phyloP scores from a whole-genome alignment of 2,113 vertebrate species.

The Scartelaos histophorus region DNA sequence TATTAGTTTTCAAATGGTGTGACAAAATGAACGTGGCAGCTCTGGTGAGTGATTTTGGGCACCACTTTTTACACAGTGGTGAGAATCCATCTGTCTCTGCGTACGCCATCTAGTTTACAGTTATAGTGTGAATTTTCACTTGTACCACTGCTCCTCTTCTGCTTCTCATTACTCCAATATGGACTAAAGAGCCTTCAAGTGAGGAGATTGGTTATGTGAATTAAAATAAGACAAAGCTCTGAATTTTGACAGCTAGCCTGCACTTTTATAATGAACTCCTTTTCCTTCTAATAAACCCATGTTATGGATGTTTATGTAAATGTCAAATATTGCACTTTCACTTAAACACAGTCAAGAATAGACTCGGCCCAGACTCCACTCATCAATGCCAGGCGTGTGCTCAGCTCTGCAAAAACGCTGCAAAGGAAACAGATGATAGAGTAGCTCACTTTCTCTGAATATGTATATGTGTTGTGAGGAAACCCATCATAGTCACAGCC shows the following conservation, averaged over 20 bases:
- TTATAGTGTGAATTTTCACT: neutral
- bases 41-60: constrained; percentile 3
- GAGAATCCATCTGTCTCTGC: constrained; percentile 1
- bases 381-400: constrained; percentile 25
- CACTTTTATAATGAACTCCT: neutral
- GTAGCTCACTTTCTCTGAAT: constrained; percentile 54
- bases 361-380: constrained; percentile 2
- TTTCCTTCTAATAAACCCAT: constrained; percentile 19
- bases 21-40: constrained; percentile 4
- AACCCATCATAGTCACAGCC: constrained; percentile 60
- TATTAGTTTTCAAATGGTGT: constrained; percentile 4
- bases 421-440: constrained; percentile 56
- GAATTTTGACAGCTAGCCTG: neutral
- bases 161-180: neutral
- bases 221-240: neutral
- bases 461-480: constrained; percentile 61
- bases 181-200: neutral
- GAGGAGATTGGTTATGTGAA: neutral
- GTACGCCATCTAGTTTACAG: neutral
- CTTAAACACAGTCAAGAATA: constrained; percentile 5
- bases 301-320: constrained; percentile 12
- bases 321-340: constrained; percentile 1
- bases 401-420: constrained; percentile 29
- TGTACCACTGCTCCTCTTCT: neutral
- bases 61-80: neutral